Percentiles rank a stretch among this genome's conserved stretches.
These are phyloP conservation scores for Tetramorium alpestre DNA, from an alignment of 1,140 invertebrate species.

Conservation along the genomic window DNA sequence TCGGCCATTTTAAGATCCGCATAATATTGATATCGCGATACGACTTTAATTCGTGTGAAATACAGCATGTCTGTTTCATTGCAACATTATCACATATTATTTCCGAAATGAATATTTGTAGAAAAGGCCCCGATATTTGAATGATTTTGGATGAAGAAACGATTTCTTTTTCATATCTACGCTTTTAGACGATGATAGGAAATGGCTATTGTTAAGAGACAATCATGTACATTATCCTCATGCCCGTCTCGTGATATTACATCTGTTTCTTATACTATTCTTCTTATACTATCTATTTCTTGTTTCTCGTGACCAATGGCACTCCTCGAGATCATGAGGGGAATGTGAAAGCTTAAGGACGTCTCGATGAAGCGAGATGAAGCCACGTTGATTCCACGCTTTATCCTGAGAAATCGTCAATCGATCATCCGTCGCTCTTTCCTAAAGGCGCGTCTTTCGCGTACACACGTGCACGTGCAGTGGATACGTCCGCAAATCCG, in stretches of 20 bases:
- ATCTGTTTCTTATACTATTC: slow-evolving; percentile 7
- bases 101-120: not conserved
- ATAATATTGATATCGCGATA: slow-evolving; percentile 9
- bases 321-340: slow-evolving; percentile 12
- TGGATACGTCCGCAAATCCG: slow-evolving; percentile 15
- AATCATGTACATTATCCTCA: not conserved
- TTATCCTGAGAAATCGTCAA: slow-evolving; percentile 83
- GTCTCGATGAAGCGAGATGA: slow-evolving; percentile 71
- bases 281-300: not conserved
- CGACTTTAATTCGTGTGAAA: slow-evolving; percentile 30
- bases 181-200: not conserved
- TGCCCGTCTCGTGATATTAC: not conserved
- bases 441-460: slow-evolving; percentile 62
- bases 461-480: slow-evolving; percentile 47
- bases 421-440: slow-evolving; percentile 83
- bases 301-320: slow-evolving; percentile 18
- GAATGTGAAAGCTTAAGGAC: slow-evolving; percentile 22
- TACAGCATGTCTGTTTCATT: not conserved
- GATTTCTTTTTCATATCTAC: not conserved
- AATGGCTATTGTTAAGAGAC: not conserved
- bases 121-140: not conserved
- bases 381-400: slow-evolving; percentile 81
- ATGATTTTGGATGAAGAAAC: not conserved
- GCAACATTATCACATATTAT: not conserved
- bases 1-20: slow-evolving; percentile 18